Base-by-base conservation (phyloP, 2,113 vertebrate genomes). In the Paracanthobrama guichenoti region DNA sequence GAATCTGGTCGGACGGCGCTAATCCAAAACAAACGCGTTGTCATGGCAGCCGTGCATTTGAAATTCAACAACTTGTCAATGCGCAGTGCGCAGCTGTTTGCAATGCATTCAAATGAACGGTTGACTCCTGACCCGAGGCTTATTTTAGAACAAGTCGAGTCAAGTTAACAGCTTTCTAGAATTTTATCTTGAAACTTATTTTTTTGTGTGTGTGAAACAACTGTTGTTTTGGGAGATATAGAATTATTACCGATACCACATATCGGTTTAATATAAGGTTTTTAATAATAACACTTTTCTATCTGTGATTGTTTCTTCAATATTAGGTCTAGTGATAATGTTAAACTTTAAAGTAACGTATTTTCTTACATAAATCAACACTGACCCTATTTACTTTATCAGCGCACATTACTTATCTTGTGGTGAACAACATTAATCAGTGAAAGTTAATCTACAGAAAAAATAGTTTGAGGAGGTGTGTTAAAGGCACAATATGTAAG, bases 1-100 rank as follows among this genome's bases (percentile, higher is more conserved):
- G 16, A 72, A 84, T 57, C 22, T 22, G 14, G 2, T 22, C 71
- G 26, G 66, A 69, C 60, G 10, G 59, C 35, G 26, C 74, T 13
- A 66, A 48, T 74, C 26, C 55, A 62, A 84, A 75, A 89, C 81
- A 89, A 82, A 67, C 67, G 74, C 80, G 86, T 91, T 84, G 89
- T 28, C 86, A 91, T 91, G 88, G 76, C 81, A 86, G 46, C 85
- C 18, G 24, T 81, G 53, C 75, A 16, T 87, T 86, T 82, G 55
- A 81, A 82, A 84, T 72, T 81, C 80, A 60, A 28, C 83, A 82
- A 81, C 77, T 75, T 62, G 71, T 83, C 35, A 46, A 11, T 73
- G n/a, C 35, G n/a, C 83, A 72, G 42, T 42, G 53, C 64, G 48
- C 86, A 87, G 76, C 84, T 84, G 75, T 87, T 77, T 55, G 18